A percentile compares a stretch with the other conserved stretches of the same genome.
Evolutionary conservation across 2,113 vertebrate genomes (phyloP).

Genomic region (Ameiurus melas): DNA sequence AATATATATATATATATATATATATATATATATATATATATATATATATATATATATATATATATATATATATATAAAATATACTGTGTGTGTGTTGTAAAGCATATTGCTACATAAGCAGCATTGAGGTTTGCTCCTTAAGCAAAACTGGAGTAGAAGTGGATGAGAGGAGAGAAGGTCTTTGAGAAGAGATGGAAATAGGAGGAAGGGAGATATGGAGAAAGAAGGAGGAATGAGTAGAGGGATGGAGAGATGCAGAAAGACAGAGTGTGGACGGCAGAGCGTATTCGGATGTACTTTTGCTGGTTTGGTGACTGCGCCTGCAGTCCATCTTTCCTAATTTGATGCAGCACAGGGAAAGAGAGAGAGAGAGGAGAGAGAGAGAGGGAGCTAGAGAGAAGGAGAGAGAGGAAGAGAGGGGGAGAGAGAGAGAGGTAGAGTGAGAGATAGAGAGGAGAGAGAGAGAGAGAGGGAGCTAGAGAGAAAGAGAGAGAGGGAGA

Average conservation of each 20-base stretch:
- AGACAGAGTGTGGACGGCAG: neutral
- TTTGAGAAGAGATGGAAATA: neutral
- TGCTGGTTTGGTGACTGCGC: conserved; percentile 10
- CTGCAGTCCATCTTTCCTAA: neutral
- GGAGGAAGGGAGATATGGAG: neutral
- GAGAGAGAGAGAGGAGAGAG: conserved; percentile 11
- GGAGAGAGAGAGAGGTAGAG: conserved; percentile 36
- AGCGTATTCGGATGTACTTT: neutral
- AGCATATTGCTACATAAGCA: neutral
- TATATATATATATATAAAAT: no score
- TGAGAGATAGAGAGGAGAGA: neutral
- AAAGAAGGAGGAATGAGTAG: neutral
- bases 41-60: no score
- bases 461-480: neutral
- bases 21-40: no score
- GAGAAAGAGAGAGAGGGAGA: neutral
- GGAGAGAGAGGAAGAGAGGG: no score
- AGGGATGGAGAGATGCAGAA: neutral
- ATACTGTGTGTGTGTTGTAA: neutral
- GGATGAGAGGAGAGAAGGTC: neutral
- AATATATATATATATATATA: no score
- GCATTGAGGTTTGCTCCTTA: neutral
- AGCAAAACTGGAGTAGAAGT: neutral
- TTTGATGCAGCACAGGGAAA: conserved; percentile 41
- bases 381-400: no score